Evolutionary conservation across 2,888 invertebrate genomes (phyloP).

Genomic region (Rambutsinella grinnellia): DNA sequence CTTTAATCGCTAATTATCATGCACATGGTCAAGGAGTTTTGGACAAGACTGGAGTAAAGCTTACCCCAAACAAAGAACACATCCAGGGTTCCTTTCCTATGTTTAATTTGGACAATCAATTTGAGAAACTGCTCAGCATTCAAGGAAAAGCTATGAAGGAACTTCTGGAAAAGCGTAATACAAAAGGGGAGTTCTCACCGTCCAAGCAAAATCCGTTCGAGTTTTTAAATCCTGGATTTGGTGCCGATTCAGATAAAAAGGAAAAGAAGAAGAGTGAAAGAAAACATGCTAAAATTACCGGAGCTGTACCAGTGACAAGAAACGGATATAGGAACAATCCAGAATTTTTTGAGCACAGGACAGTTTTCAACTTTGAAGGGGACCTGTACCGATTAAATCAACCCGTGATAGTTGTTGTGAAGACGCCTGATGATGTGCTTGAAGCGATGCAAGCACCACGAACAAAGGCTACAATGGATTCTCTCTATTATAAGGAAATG

Average conservation of each 20-base stretch:
- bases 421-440: constrained; percentile 9
- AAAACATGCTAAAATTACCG: not conserved
- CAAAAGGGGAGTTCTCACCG: too few species aligned
- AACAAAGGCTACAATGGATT: not conserved
- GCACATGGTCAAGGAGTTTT: constrained; percentile 20
- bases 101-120: constrained; percentile 12
- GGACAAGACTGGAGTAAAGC: not conserved
- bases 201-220: not conserved
- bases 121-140: not conserved
- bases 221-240: not conserved
- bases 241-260: not conserved
- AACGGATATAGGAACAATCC: not conserved
- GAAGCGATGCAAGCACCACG: not conserved
- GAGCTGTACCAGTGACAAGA: constrained; percentile 6
- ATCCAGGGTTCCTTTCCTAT: not conserved
- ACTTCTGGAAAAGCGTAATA: too few species aligned
- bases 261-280: constrained; percentile 3
- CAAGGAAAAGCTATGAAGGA: not conserved
- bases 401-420: not conserved
- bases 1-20: not conserved
- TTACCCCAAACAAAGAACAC: not conserved
- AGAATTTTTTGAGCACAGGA: not conserved
- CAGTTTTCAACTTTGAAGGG: constrained; percentile 26
- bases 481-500: constrained; percentile 15
- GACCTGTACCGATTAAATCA: constrained; percentile 27